Evolutionary conservation across 2,797 vertebrate genomes (phyloP).

Genomic region (Lithobates sylvaticus): DNA sequence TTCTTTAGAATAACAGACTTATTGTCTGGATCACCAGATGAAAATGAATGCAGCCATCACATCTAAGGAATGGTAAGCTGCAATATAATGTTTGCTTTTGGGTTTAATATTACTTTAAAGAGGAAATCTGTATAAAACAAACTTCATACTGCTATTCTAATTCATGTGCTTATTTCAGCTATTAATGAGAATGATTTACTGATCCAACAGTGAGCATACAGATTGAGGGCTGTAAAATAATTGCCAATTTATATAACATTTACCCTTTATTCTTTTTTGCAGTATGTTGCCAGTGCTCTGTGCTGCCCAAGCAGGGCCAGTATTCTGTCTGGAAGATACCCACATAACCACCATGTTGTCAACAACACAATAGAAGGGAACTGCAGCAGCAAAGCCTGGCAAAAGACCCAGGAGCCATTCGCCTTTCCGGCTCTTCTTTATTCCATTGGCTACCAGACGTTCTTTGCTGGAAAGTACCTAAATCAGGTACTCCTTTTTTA

Average conservation of each 20-base stretch:
- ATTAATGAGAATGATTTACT: too few species aligned
- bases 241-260: not conserved
- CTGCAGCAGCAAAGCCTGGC: conserved; percentile 94
- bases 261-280: not conserved
- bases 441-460: conserved; percentile 88
- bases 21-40: too few species aligned
- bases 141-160: too few species aligned
- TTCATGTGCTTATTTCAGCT: too few species aligned
- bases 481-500: conserved; percentile 85
- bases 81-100: too few species aligned
- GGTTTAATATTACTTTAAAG: too few species aligned
- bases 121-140: too few species aligned
- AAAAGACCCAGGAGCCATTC: conserved; percentile 90
- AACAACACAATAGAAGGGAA: conserved; percentile 98
- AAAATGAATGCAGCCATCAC: too few species aligned
- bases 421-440: conserved; percentile 90
- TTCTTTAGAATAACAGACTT: too few species aligned
- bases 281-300: conserved; percentile 95
- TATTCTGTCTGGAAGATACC: conserved; percentile 95
- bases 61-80: too few species aligned
- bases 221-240: too few species aligned
- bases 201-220: too few species aligned
- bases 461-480: conserved; percentile 97
- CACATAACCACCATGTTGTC: conserved; percentile 95
- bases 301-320: conserved; percentile 97